Evolutionary conservation across 2,888 invertebrate genomes (phyloP), one percentile per base, ranked within the genome.

Genomic region (Clostera curtula): DNA sequence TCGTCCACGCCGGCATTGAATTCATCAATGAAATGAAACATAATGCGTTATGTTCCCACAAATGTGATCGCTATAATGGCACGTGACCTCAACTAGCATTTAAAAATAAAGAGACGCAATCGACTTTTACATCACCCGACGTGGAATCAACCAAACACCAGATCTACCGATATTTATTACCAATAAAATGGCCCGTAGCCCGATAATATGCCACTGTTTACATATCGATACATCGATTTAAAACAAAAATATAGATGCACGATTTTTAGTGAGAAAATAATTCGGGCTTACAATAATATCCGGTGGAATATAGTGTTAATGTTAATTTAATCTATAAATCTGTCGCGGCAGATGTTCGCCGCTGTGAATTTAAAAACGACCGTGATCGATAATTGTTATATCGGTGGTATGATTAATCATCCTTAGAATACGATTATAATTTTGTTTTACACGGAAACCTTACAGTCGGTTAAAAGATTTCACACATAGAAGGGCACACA

Each of bases 81-180:
- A 37, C 32, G 51, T 62, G 63, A 65, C 55, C 57, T 67, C 59
- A 63, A 62, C 54, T 54, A 54, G 49, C 35, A 49, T 59, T 60
- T 65, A 70, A 59, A 71, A 69, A 71, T 64, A 71, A 64, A 63
- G 54, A 57, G 52, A 53, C 42, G 38, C 48, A 49, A 50, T 52
- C 43, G 47, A 43, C 53, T 55, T 55, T 49, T 52, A 48, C 43
- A 49, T 52, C 47, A 44, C 39, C 38, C 49, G 49, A 47, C 42
- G 41, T 45, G 46, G 57, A 58, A 57, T 49, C 42, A 32, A 51
- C 56, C 51, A 58, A 23, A 63, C 60, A 65, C 60, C 69, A 67
- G 67, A 66, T 48, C 50, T 53, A 49, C 60, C 69, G 56, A 79
- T 77, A 75, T 77, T 79, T 73, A 80, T 70, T 65, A 57, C 61